Conservation (phyloP, 2,888 invertebrate species). For the Drosophila nr. perissopoda region DNA sequence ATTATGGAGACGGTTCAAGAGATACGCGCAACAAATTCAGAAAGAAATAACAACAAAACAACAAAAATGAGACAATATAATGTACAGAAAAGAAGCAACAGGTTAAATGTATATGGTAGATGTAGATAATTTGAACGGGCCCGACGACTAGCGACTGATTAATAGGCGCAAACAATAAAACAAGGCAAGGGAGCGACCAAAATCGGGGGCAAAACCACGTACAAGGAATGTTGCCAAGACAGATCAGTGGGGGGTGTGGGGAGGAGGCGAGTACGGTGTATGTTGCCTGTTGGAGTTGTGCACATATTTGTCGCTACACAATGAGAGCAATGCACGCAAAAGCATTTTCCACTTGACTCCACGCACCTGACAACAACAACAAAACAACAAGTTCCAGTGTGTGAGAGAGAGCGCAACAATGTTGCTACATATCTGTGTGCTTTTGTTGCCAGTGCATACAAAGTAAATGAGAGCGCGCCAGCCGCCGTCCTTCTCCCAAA, state of each 20-base stretch:
- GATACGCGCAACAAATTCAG: conserved; percentile 9
- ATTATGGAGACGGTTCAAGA: conserved; percentile 7
- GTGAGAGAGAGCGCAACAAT: conserved; percentile 53
- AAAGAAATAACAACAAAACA: conserved; percentile 12
- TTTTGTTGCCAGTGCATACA: conserved; percentile 16
- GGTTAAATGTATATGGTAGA: conserved; percentile 34
- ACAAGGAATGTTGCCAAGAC: conserved; percentile 41
- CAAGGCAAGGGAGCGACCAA: conserved; percentile 39
- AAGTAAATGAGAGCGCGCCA: background rate
- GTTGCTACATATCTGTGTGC: conserved; percentile 59
- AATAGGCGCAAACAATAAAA: conserved; percentile 70
- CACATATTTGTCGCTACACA: conserved; percentile 72
- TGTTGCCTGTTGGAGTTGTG: conserved; percentile 45
- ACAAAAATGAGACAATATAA: conserved; percentile 26
- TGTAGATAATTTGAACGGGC: conserved; percentile 50
- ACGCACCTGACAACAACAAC: conserved; percentile 66
- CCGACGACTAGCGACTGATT: conserved; percentile 61
- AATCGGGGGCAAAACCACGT: conserved; percentile 42
- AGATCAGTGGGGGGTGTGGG: background rate
- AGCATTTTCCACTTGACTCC: conserved; percentile 76
- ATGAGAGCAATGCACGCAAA: conserved; percentile 78
- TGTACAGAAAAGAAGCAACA: conserved; percentile 46
- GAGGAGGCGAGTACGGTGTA: background rate
- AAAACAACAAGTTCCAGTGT: conserved; percentile 48
- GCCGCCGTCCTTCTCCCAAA: conserved; percentile 16